phyloP scores from a whole-genome alignment of 2,888 invertebrate species.

The Parasteatoda lunata region DNA sequence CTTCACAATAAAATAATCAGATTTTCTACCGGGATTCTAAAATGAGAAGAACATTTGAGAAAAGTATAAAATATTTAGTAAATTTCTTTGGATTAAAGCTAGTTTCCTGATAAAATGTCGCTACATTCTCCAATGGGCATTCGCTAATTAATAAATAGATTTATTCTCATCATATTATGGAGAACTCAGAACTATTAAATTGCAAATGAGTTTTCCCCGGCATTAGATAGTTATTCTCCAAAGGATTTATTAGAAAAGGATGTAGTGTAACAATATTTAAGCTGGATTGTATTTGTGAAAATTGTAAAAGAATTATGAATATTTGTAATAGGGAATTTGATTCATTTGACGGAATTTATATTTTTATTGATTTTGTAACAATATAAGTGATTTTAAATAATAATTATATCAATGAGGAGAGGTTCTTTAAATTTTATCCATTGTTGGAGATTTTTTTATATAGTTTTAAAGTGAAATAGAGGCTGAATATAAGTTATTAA shows the following conservation, averaged over 20 bases:
- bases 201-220: conserved; percentile 1
- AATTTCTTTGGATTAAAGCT: conserved; percentile 2
- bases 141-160: not conserved
- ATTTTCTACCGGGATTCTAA: not conserved
- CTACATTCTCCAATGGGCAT: not conserved
- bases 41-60: not conserved
- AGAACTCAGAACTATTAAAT: not conserved
- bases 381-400: too few relatives aligned
- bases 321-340: too few relatives aligned
- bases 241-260: not conserved
- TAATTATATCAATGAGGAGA: too few relatives aligned
- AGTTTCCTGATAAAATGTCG: not conserved
- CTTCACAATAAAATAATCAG: not conserved
- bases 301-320: too few relatives aligned
- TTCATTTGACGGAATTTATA: too few relatives aligned
- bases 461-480: too few relatives aligned
- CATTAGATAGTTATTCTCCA: not conserved
- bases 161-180: not conserved
- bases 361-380: too few relatives aligned
- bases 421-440: too few relatives aligned
- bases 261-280: too few relatives aligned
- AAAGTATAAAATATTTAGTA: not conserved
- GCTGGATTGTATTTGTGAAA: too few relatives aligned
- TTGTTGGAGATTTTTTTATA: too few relatives aligned
- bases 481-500: too few relatives aligned